Base-by-base conservation (phyloP, 2,888 invertebrate species). In the Omphaloscelis lunosa region DNA sequence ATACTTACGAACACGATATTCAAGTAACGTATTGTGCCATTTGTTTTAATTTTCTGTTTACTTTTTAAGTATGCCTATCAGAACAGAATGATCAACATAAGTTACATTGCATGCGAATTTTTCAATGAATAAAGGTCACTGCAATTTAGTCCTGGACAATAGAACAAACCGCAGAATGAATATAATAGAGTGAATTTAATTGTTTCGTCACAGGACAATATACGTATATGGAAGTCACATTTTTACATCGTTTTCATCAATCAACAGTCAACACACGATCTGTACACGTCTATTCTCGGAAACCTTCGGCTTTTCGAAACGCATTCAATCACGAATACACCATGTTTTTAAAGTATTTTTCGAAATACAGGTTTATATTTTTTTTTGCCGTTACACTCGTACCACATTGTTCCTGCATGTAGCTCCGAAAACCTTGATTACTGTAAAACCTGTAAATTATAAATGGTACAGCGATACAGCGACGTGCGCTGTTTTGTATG, bases 361-460 rank as follows among this genome's bases (percentile, higher is more conserved):
- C 20, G 20, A 45, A 27, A 27, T n/a, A 27, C 17, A 39, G 9
- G 45, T 27, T 29, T 41, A 70, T 6, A 45, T 1, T 27, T 15
- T 27, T 15, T 29, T 66, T 41, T 27, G 45, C 23, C 12, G 2
- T 39, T 51, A 77, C n/a, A n/a, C 39, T 39, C n/a, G 9, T 45
- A 48, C 11, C 7, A 45, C 17, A 76, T 41, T 48, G 29, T 63
- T 4, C 27, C 29, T 41, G 39, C 48, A 27, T 68, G 51, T 51
- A 34, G 48, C 81, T 65, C 59, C 23, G 20, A 58, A 59, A 72
- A 58, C 58, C 51, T 59, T 53, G 51, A 62, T 72, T 72, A 68
- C 59, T 78, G 45, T 78, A 62, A 83, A 65, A 69, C 48, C 11
- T 39, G 61, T 79, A 79, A 59, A 81, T 79, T 69, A 79, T 81